phyloP scores from a whole-genome alignment of 1,140 invertebrate species.

The Bilobella aurantiaca region DNA sequence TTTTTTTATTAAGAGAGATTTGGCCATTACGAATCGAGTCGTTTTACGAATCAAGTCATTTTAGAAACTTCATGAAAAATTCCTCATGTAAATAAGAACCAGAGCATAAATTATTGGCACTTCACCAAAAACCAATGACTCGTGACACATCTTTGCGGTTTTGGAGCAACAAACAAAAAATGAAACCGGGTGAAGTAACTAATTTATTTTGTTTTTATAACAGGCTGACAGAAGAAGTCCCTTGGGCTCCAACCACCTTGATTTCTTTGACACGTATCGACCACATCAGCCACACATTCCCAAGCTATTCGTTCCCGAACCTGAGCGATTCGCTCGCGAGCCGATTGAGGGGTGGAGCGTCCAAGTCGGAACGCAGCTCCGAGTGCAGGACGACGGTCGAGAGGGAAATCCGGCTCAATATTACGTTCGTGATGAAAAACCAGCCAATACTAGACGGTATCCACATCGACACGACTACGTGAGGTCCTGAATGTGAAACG shows the following conservation, averaged over 20 bases:
- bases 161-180: too few species aligned
- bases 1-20: background rate
- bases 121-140: too few species aligned
- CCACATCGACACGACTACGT: slow-evolving; percentile 11
- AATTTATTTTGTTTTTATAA: too few species aligned
- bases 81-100: too few species aligned
- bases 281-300: background rate
- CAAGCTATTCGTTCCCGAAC: background rate
- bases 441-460: slow-evolving; percentile 13
- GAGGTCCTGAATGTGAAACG: background rate
- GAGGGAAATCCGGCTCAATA: slow-evolving; percentile 24
- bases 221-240: too few species aligned
- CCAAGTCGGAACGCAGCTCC: slow-evolving; percentile 43
- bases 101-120: too few species aligned
- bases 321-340: background rate
- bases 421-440: slow-evolving; percentile 34
- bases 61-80: too few species aligned
- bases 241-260: background rate
- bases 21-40: background rate
- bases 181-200: too few species aligned
- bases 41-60: too few species aligned
- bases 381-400: slow-evolving; percentile 42
- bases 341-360: slow-evolving; percentile 34
- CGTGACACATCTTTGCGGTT: too few species aligned
- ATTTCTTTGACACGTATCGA: background rate